These are phyloP conservation scores for Prunella himalayana DNA, from an alignment of 2,113 vertebrate species.

Conservation along the genomic window DNA sequence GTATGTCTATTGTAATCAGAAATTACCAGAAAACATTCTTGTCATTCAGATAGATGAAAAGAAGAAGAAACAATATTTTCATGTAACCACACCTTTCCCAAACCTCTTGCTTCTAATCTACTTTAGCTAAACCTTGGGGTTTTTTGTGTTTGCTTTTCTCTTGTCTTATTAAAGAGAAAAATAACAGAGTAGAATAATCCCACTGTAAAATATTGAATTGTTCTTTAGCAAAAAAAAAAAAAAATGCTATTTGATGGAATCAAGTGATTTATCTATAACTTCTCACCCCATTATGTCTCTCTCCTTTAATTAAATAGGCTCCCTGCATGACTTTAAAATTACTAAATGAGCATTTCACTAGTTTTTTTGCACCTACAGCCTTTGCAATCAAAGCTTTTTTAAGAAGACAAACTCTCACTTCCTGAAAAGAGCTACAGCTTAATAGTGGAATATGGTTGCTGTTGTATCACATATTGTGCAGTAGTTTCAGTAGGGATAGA, in stretches of 20 bases:
- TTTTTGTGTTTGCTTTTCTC: not conserved
- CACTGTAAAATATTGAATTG: not conserved
- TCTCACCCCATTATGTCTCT: not conserved
- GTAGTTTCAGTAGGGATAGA: slow-evolving; percentile 26
- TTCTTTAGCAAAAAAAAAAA: not conserved
- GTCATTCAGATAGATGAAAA: not conserved
- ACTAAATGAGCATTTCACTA: not conserved
- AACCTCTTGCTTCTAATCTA: not conserved
- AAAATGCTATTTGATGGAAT: not conserved
- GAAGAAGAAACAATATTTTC: not conserved
- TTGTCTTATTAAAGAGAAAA: not conserved
- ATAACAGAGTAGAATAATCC: not conserved
- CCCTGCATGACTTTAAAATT: not conserved
- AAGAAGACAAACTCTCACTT: not conserved
- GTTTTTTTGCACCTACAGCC: not conserved
- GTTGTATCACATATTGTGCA: slow-evolving; percentile 17
- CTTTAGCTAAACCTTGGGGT: not conserved
- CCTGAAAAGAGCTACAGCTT: not conserved
- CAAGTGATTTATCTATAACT: not conserved
- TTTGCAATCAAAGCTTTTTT: not conserved
- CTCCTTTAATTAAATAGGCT: not conserved
- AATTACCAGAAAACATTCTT: not conserved
- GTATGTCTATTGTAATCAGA: not conserved
- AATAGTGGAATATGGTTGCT: not conserved
- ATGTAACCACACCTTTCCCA: not conserved